These are phyloP conservation scores for Idris sp. DNA, from an alignment of 1,140 invertebrate species.

Conservation along the genomic window DNA sequence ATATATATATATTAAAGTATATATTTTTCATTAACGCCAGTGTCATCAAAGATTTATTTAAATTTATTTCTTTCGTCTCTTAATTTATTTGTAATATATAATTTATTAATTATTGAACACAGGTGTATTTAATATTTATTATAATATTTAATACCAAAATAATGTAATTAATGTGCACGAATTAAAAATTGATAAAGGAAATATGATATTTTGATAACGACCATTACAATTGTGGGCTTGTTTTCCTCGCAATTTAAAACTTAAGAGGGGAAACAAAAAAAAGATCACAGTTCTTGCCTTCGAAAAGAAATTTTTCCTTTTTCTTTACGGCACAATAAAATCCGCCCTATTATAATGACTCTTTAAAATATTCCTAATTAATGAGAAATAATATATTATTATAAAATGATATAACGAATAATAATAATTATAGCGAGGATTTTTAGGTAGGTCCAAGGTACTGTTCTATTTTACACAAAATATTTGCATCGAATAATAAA, in stretches of 20 bases:
- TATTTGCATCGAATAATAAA: conserved; percentile 55
- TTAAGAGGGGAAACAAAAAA: conserved; percentile 2
- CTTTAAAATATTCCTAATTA: conserved; percentile 62
- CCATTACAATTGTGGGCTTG: conserved; percentile 6
- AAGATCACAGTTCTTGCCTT: conserved; percentile 47
- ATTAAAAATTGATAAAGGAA: conserved; percentile 7
- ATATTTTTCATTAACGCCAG: conserved; percentile 13
- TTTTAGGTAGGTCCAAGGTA: conserved; percentile 67
- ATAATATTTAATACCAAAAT: conserved; percentile 40
- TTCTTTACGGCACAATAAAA: conserved; percentile 65
- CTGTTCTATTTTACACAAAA: conserved; percentile 71
- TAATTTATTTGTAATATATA: conserved; percentile 21
- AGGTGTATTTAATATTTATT: conserved; percentile 33
- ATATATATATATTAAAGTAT: conserved; percentile 32
- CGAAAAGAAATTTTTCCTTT: conserved; percentile 29
- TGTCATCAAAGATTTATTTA: conserved; percentile 15
- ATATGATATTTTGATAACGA: conserved; percentile 10
- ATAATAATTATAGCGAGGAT: conserved; percentile 40
- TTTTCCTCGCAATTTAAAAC: no score
- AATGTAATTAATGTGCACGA: conserved; percentile 1
- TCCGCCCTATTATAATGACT: conserved; percentile 69
- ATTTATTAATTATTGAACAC: conserved; percentile 22
- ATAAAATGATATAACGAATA: conserved; percentile 60
- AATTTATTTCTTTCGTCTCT: conserved; percentile 32
- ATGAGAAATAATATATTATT: conserved; percentile 63